Conservation (phyloP, 2,888 invertebrate species). For the Meteorus colon region DNA sequence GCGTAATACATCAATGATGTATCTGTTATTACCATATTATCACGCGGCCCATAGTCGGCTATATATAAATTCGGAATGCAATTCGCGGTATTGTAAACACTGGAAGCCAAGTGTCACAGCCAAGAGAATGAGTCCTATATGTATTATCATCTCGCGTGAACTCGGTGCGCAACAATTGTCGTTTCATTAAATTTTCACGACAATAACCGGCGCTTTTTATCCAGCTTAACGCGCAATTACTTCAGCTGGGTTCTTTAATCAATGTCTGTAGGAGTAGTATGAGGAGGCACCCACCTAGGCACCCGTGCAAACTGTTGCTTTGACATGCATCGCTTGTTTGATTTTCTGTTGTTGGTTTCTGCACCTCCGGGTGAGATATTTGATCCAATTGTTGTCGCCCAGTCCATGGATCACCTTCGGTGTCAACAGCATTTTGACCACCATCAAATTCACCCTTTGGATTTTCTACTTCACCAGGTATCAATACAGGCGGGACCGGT, state of each 20-base stretch:
- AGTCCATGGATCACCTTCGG: conserved; percentile 65
- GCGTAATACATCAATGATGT: neutral
- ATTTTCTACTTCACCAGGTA: conserved; percentile 51
- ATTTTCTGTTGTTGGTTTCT: conserved; percentile 68
- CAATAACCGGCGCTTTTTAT: conserved; percentile 31
- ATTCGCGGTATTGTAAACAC: conserved; percentile 15
- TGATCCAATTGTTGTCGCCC: conserved; percentile 67
- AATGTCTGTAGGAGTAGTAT: conserved; percentile 64
- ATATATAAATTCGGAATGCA: conserved; percentile 24
- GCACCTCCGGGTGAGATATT: conserved; percentile 68
- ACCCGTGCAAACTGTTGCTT: conserved; percentile 60
- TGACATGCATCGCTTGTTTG: conserved; percentile 63
- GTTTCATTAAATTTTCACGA: conserved; percentile 7
- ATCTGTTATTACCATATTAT: conserved; percentile 1
- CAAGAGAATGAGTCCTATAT: conserved; percentile 16
- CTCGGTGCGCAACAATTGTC: neutral
- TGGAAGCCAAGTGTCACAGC: conserved; percentile 20
- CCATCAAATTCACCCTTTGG: conserved; percentile 52
- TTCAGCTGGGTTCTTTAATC: conserved; percentile 48
- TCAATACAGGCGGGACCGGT: conserved; percentile 51
- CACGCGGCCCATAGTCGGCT: neutral
- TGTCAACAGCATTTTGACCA: conserved; percentile 61
- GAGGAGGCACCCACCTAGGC: conserved; percentile 71
- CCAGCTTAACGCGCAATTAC: conserved; percentile 31
- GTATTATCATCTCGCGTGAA: conserved; percentile 5